These are phyloP conservation scores for Phaonia tiefii DNA, from an alignment of 2,888 invertebrate species.

Conservation along the genomic window DNA sequence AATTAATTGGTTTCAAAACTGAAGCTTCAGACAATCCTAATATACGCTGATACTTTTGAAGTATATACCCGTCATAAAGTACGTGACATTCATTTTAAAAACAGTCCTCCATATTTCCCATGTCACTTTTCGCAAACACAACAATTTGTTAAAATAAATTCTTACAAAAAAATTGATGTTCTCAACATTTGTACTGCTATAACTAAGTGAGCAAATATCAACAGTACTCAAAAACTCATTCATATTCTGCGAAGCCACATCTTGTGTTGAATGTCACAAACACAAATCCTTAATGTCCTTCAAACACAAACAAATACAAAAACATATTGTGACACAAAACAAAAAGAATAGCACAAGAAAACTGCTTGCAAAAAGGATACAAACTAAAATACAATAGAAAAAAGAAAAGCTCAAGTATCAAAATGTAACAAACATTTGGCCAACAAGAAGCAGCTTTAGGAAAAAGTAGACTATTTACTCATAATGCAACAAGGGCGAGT, in stretches of 20 bases:
- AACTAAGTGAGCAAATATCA: too few species aligned
- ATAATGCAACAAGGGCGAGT: conserved; percentile 17
- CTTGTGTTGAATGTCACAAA: conserved; percentile 35
- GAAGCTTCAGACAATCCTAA: too few species aligned
- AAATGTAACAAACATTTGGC: conserved; percentile 30
- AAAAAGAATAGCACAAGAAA: conserved; percentile 46
- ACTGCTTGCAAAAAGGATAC: conserved; percentile 15
- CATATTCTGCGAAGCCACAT: conserved; percentile 14
- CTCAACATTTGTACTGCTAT: too few species aligned
- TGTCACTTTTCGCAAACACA: too few species aligned
- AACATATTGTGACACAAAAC: conserved; percentile 24
- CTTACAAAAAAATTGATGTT: too few species aligned
- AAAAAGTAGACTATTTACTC: background rate
- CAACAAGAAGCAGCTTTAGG: conserved; percentile 15
- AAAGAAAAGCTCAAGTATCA: conserved; percentile 1
- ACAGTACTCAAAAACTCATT: background rate
- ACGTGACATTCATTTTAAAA: background rate
- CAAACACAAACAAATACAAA: conserved; percentile 37
- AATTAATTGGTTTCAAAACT: too few species aligned
- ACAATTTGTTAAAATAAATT: background rate
- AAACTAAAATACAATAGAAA: conserved; percentile 30
- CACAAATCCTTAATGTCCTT: conserved; percentile 43
- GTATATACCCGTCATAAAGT: too few species aligned
- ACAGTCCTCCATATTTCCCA: too few species aligned
- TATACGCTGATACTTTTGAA: too few species aligned